Evolutionary conservation across 2,797 vertebrate genomes (phyloP).

Genomic region (Anas georgica): DNA sequence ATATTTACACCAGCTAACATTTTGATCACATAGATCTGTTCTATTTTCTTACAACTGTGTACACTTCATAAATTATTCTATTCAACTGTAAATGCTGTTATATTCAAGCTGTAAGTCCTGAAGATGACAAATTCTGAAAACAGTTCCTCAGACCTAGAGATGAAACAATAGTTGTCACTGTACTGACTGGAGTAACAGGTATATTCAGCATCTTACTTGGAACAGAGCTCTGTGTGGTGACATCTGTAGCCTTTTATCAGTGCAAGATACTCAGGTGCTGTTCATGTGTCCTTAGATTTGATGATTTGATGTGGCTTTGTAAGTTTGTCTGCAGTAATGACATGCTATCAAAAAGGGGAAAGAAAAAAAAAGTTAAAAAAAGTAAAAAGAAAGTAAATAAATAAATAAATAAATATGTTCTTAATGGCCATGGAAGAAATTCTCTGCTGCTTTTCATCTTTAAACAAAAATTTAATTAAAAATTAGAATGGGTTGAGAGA

Average conservation of each 20-base stretch:
- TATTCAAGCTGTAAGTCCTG: neutral
- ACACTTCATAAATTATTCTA: neutral
- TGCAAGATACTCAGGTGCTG: neutral
- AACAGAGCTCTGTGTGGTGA: neutral
- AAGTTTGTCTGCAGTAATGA: neutral
- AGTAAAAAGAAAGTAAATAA: neutral
- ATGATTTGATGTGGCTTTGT: neutral
- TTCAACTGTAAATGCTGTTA: neutral
- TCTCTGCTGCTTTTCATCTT: neutral
- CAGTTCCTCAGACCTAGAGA: neutral
- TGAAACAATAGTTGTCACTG: neutral
- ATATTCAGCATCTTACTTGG: neutral
- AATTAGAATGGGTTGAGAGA: neutral
- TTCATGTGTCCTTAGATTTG: neutral
- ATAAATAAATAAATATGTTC: neutral
- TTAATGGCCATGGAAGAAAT: neutral
- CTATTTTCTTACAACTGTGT: neutral
- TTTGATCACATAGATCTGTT: neutral
- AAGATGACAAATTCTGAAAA: neutral
- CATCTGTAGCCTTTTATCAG: neutral
- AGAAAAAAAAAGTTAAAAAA: neutral
- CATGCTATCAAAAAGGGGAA: neutral
- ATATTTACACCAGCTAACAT: neutral
- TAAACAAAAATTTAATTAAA: neutral
- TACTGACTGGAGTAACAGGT: neutral